These are phyloP conservation scores for Halcyon malimbica DNA, from an alignment of 2,113 vertebrate species.

Conservation along the genomic window DNA sequence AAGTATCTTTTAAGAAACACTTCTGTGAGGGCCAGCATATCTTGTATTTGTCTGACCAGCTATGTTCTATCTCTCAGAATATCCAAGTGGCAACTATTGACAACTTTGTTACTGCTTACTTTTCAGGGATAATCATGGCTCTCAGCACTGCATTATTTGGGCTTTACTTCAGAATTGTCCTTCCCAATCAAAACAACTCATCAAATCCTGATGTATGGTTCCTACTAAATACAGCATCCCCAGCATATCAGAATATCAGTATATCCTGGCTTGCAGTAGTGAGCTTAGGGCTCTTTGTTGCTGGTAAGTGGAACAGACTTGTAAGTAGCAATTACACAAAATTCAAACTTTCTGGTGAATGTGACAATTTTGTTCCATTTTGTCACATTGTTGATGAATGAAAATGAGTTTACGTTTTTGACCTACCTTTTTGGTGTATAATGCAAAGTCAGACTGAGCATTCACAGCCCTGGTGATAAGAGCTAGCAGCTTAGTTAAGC, in stretches of 20 bases:
- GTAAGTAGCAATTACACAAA: background rate
- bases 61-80: background rate
- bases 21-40: background rate
- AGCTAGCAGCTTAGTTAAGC: background rate
- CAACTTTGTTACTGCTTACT: background rate
- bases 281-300: slow-evolving; percentile 88
- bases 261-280: slow-evolving; percentile 87
- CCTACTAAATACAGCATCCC: background rate
- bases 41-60: background rate
- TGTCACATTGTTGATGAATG: background rate
- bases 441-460: background rate
- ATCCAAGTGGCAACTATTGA: background rate
- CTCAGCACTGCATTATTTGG: slow-evolving; percentile 85
- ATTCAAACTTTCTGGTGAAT: background rate
- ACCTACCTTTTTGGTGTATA: background rate
- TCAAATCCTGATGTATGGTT: slow-evolving; percentile 5
- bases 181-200: slow-evolving; percentile 51
- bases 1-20: background rate
- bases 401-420: background rate
- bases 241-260: background rate
- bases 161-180: slow-evolving; percentile 84
- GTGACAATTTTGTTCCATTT: background rate
- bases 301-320: slow-evolving; percentile 75
- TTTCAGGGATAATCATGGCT: slow-evolving; percentile 85
- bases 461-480: background rate